phyloP scores from a whole-genome alignment of 1,140 invertebrate genomes.

The Zaprionus camerounensis region DNA sequence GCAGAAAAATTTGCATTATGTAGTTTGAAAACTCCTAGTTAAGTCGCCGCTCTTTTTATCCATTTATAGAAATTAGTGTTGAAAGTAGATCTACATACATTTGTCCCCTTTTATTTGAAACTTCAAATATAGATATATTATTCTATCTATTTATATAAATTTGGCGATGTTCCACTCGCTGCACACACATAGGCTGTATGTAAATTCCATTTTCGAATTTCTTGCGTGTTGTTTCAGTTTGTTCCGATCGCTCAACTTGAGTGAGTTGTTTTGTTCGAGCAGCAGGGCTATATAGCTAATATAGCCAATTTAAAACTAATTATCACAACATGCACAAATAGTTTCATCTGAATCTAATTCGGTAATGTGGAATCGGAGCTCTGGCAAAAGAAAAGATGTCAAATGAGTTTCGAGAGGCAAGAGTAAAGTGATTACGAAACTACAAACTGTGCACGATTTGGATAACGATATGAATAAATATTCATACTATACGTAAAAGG shows the following conservation, averaged over 20 bases:
- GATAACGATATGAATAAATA: conserved; percentile 28
- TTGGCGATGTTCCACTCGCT: conserved; percentile 59
- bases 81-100: conserved; percentile 10
- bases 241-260: conserved; percentile 76
- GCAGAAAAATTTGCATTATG: not conserved
- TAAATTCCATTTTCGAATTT: conserved; percentile 71
- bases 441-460: conserved; percentile 24
- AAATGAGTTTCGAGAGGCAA: conserved; percentile 2
- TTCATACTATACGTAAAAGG: conserved; percentile 9
- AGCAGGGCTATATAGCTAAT: conserved; percentile 41
- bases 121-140: conserved; percentile 72
- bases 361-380: conserved; percentile 69
- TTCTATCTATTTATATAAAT: conserved; percentile 69
- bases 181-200: conserved; percentile 56
- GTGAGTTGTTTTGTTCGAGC: conserved; percentile 64
- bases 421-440: conserved; percentile 53
- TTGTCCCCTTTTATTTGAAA: conserved; percentile 44
- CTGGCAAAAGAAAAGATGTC: conserved; percentile 34
- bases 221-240: conserved; percentile 66
- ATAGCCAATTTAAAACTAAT: conserved; percentile 38
- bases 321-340: conserved; percentile 48
- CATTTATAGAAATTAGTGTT: conserved; percentile 16
- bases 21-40: not conserved
- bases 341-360: conserved; percentile 68
- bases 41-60: not conserved